Evolutionary conservation across 1,140 invertebrate species (phyloP).

Genomic region (Halictus rubicundus): DNA sequence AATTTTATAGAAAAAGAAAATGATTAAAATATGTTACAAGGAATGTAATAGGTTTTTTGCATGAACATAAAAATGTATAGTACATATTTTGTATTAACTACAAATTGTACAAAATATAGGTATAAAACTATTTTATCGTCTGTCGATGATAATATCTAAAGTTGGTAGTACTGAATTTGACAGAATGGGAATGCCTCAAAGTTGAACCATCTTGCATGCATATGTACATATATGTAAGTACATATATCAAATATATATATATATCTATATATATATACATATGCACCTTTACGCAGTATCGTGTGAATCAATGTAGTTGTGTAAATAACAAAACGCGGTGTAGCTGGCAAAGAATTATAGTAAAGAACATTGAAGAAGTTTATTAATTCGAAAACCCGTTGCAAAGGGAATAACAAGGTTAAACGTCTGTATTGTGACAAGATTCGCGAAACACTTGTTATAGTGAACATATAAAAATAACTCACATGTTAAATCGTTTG

Average conservation of each 20-base stretch:
- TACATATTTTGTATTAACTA: no score
- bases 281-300: background rate
- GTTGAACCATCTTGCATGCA: background rate
- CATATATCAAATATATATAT: background rate
- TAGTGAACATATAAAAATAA: background rate
- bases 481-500: slow-evolving; percentile 18
- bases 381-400: slow-evolving; percentile 1
- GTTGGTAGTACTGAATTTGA: slow-evolving; percentile 21
- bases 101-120: background rate
- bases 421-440: background rate
- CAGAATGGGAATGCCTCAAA: slow-evolving; percentile 1
- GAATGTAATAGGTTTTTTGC: background rate
- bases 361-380: slow-evolving; percentile 3
- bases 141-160: background rate
- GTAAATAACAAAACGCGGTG: slow-evolving; percentile 45
- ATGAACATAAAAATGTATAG: background rate
- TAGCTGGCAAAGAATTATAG: slow-evolving; percentile 8
- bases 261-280: background rate
- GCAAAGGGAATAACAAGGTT: background rate
- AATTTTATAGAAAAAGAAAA: background rate
- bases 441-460: background rate
- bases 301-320: slow-evolving; percentile 21
- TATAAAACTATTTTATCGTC: background rate
- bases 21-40: background rate
- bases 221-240: no score